phyloP scores from a whole-genome alignment of 2,113 vertebrate species.

The Ictalurus punctatus region DNA sequence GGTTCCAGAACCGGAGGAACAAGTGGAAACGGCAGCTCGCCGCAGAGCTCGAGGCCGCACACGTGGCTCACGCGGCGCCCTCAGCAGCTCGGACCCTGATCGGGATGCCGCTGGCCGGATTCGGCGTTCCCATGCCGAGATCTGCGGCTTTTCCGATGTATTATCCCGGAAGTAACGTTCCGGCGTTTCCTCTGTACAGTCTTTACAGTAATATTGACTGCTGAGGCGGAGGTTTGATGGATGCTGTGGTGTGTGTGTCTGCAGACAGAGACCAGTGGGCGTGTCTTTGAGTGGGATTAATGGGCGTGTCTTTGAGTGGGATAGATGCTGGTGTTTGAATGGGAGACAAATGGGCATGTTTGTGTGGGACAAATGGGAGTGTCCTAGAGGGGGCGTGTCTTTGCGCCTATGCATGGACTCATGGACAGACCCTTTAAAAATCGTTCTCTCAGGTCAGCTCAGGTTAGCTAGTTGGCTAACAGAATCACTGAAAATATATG shows the following conservation, averaged over 20 bases:
- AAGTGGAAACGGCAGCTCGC: conserved; percentile 97
- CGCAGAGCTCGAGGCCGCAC: conserved; percentile 89
- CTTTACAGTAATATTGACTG: conserved; percentile 86
- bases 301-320: background rate
- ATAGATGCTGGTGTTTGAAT: background rate
- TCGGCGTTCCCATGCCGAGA: conserved; percentile 80
- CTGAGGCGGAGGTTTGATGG: background rate
- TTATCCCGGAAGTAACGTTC: conserved; percentile 79
- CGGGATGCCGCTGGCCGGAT: conserved; percentile 81
- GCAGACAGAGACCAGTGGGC: background rate
- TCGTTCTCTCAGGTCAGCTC: background rate
- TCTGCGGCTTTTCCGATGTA: conserved; percentile 84
- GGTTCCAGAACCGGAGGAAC: conserved; percentile 96
- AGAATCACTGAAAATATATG: background rate
- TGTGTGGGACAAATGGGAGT: background rate
- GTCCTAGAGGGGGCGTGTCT: background rate
- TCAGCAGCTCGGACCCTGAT: conserved; percentile 84
- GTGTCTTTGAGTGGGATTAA: background rate
- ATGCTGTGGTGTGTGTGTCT: background rate
- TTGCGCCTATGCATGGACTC: background rate
- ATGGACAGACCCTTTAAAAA: background rate
- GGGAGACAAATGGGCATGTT: background rate
- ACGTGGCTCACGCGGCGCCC: conserved; percentile 83
- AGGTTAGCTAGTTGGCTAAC: background rate
- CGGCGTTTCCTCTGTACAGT: conserved; percentile 82